phyloP scores from a whole-genome alignment of 2,888 invertebrate genomes.

The Sylvicola cinctus region DNA sequence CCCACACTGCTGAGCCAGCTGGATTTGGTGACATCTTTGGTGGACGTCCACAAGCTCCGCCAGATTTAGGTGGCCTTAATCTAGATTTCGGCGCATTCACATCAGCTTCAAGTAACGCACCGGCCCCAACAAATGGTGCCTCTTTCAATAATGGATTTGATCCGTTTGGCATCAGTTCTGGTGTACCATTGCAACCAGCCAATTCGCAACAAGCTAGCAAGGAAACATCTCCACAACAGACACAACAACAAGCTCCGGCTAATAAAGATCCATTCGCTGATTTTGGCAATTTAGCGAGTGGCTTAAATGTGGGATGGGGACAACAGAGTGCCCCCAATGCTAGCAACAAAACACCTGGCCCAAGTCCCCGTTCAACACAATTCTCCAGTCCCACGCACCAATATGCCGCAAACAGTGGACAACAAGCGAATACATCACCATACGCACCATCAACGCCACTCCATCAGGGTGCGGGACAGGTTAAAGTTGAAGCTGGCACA shows the following conservation, averaged over 20 bases:
- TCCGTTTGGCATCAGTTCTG: slow-evolving; percentile 2
- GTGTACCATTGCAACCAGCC: slow-evolving; percentile 14
- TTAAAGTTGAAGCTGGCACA: slow-evolving; percentile 4
- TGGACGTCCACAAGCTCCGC: slow-evolving; percentile 5
- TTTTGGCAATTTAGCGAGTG: slow-evolving; percentile 30
- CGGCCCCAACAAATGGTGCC: slow-evolving; percentile 7
- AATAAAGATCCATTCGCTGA: slow-evolving; percentile 61
- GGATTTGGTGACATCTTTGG: not conserved
- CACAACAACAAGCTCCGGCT: no score
- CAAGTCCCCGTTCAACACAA: slow-evolving; percentile 21
- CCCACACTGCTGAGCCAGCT: not conserved
- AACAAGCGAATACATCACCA: not conserved
- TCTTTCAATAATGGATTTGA: no score
- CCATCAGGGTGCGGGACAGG: slow-evolving; percentile 15
- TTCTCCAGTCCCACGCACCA: slow-evolving; percentile 24
- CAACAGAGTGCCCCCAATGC: slow-evolving; percentile 17
- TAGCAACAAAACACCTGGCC: slow-evolving; percentile 18
- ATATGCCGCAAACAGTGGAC: slow-evolving; percentile 3
- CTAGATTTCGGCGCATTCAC: slow-evolving; percentile 14
- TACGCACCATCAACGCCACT: slow-evolving; percentile 11
- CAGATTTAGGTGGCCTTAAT: slow-evolving; percentile 26
- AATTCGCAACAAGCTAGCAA: slow-evolving; percentile 23
- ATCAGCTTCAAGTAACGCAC: no score
- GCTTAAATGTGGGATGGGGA: slow-evolving; percentile 22
- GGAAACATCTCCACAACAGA: slow-evolving; percentile 29